Percentiles rank a stretch among this genome's conserved stretches.
Evolutionary conservation across 2,113 vertebrate species (phyloP).

Genomic region (Physeter macrocephalus): DNA sequence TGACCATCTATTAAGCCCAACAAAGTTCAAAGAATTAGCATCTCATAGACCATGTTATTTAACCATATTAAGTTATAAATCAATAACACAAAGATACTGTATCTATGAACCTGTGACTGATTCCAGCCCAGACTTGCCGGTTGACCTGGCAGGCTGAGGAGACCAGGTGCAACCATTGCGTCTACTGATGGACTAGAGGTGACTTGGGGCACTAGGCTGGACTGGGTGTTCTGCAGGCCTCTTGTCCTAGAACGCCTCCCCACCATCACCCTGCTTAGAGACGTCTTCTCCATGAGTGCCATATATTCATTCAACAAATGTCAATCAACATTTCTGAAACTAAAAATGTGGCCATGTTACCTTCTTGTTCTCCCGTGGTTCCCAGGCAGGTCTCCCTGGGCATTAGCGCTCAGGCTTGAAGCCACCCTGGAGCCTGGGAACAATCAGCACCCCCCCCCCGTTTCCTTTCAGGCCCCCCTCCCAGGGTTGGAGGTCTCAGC

Average conservation of each 20-base stretch:
- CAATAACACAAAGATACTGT: background rate
- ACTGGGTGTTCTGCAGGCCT: background rate
- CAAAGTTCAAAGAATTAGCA: background rate
- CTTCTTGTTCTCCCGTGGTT: background rate
- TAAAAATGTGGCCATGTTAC: too few relatives aligned
- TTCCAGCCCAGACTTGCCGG: background rate
- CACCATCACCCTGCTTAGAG: too few relatives aligned
- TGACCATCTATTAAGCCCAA: background rate
- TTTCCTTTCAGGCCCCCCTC: background rate
- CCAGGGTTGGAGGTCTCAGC: background rate
- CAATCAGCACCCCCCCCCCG: rapidly evolving
- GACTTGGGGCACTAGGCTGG: background rate
- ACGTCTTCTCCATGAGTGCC: too few relatives aligned
- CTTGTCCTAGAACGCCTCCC: too few relatives aligned
- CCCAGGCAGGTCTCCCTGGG: background rate
- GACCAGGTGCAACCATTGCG: rapidly evolving
- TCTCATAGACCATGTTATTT: background rate
- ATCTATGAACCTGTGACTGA: too few relatives aligned
- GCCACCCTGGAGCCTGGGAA: background rate
- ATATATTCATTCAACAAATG: too few relatives aligned
- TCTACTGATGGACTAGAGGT: background rate
- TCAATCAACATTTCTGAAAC: background rate
- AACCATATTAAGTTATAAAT: too few relatives aligned
- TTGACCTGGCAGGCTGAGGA: background rate
- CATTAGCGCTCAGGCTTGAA: background rate